phyloP scores from a whole-genome alignment of 2,888 invertebrate species.

The Tipula confusa region DNA sequence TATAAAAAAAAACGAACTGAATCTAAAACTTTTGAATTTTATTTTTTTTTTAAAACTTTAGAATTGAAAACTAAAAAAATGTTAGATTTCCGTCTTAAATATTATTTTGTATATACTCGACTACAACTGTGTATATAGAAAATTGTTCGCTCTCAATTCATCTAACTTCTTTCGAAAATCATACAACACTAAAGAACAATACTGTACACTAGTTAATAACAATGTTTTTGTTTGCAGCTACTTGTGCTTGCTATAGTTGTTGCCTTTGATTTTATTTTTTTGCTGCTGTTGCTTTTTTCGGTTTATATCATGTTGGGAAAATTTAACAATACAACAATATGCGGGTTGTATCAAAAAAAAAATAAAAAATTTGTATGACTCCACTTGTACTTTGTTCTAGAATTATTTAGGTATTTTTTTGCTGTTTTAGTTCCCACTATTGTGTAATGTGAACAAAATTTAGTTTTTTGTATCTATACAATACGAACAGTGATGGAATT shows the following conservation, averaged over 20 bases:
- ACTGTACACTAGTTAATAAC: not conserved
- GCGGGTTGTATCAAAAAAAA: not conserved
- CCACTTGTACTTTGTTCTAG: not conserved
- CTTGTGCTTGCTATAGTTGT: not conserved
- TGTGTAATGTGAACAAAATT: too few relatives aligned
- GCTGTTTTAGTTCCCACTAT: not conserved
- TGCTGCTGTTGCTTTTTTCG: not conserved
- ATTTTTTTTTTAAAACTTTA: not conserved
- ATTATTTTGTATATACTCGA: not conserved
- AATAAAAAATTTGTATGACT: not conserved
- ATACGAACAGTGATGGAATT: too few relatives aligned
- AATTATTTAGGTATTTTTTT: not conserved
- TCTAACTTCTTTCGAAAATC: not conserved
- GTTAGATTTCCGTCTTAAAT: not conserved
- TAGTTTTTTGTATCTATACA: too few relatives aligned
- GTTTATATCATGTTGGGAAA: not conserved
- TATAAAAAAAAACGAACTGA: not conserved
- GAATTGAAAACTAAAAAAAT: not conserved
- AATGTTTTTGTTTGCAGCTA: not conserved
- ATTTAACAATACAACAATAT: not conserved
- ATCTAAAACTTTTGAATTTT: not conserved
- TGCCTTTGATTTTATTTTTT: not conserved
- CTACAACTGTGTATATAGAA: not conserved
- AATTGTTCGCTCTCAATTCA: not conserved
- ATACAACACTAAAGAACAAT: conserved; percentile 25